Evolutionary conservation across 1,140 invertebrate genomes (phyloP), one percentile per base, ranked within the genome.

Genomic region (Ylistrum balloti): DNA sequence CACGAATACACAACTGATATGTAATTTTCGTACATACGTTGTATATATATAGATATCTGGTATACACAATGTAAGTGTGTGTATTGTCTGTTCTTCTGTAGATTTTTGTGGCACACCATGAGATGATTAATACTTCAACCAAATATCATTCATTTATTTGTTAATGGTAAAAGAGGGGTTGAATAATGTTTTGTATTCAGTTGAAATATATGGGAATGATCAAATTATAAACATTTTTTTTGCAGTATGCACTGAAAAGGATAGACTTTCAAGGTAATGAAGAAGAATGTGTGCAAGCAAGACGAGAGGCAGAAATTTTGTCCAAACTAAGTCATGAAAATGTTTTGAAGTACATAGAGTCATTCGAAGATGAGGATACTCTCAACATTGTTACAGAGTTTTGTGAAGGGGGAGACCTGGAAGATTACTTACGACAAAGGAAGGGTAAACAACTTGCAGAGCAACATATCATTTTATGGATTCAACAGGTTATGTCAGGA

Each of bases 211-310:
- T n/a, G n/a, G n/a, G n/a, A n/a, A 38, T 38, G 35, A 38, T 7
- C 35, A 38, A 38, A 7, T 7, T 38, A 38, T 38, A 38, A 38
- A 38, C 35, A 38, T 38, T 38, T 86, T 74, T 32, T 92, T 90
- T 92, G 17, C 90, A 94, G 94, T 94, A 92, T 93, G 94, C 94
- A 10, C 89, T 94, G 0, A 94, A 94, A 89, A 91, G 93, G 48
- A 93, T 94, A 74, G 91, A 94, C 48, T 91, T 93, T 17, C 88
- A 92, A 89, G 91, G 92, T 87, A 89, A 93, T 33, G 91, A 93
- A 56, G 88, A 86, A 35, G 94, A 93, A 7, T 88, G 93, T 85
- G 91, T 89, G 15, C 90, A 91, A 41, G 93, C 94, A 32, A 48
- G 87, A 35, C 91, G 88, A 32, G 94, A 94, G 56, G 91, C 93